Conservation (phyloP, 1,140 invertebrate species). For the Drosophila paulistorum region DNA sequence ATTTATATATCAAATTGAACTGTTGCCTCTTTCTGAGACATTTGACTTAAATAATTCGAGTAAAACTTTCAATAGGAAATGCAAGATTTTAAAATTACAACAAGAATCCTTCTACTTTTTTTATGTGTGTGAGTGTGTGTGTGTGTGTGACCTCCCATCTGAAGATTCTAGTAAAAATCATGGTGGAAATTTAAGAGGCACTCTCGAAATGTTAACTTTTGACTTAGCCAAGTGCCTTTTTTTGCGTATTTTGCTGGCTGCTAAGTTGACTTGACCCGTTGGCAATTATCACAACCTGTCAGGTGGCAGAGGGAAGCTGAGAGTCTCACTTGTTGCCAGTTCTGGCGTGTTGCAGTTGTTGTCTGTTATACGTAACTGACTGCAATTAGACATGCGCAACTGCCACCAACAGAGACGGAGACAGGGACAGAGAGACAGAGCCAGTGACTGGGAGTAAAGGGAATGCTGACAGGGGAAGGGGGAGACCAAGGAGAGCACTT, state of each 20-base stretch:
- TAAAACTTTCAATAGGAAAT: too few relatives aligned
- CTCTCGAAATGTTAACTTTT: constrained; percentile 20
- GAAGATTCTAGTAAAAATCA: constrained; percentile 13
- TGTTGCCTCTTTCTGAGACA: too few relatives aligned
- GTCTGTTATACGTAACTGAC: constrained; percentile 55
- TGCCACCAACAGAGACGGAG: constrained; percentile 26
- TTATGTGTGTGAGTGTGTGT: too few relatives aligned
- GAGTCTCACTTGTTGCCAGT: constrained; percentile 44
- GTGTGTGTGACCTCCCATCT: constrained; percentile 5
- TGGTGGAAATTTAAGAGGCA: constrained; percentile 14
- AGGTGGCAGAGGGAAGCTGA: constrained; percentile 75
- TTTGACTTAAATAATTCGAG: too few relatives aligned
- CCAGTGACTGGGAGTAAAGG: constrained; percentile 2
- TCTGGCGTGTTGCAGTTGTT: constrained; percentile 51
- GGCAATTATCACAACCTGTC: constrained; percentile 70
- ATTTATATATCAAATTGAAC: too few relatives aligned
- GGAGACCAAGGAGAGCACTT: constrained; percentile 47
- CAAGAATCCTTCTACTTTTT: too few relatives aligned
- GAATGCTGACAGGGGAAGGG: neutral
- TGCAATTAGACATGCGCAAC: constrained; percentile 78
- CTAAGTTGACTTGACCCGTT: constrained; percentile 58
- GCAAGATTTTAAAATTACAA: too few relatives aligned
- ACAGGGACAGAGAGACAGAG: constrained; percentile 7
- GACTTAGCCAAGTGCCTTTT: constrained; percentile 20
- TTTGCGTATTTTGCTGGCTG: constrained; percentile 13